Conservation (phyloP, 1,140 invertebrate genomes). For the Telenomus remus region DNA sequence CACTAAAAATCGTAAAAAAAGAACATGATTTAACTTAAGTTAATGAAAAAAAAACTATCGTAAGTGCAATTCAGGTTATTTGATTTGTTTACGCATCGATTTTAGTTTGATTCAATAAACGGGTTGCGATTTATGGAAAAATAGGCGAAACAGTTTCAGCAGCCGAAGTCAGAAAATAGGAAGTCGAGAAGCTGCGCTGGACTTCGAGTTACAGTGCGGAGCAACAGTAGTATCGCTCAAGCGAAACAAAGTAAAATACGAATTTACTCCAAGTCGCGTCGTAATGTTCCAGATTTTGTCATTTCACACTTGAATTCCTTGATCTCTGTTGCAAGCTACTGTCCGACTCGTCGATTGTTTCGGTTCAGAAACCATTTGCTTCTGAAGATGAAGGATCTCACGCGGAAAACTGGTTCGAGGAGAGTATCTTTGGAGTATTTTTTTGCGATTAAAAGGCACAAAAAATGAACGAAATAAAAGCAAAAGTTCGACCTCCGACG, state of each 20-base stretch:
- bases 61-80: not conserved
- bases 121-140: slow-evolving; percentile 19
- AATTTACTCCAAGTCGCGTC: slow-evolving; percentile 58
- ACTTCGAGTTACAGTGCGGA: slow-evolving; percentile 32
- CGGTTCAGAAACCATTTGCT: slow-evolving; percentile 58
- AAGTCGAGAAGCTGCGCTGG: slow-evolving; percentile 26
- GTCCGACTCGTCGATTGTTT: slow-evolving; percentile 56
- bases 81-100: slow-evolving; percentile 4
- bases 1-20: too few species aligned
- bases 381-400: slow-evolving; percentile 52
- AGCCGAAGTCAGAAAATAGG: slow-evolving; percentile 33
- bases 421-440: slow-evolving; percentile 46
- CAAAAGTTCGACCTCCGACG: slow-evolving; percentile 30
- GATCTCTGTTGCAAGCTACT: slow-evolving; percentile 49
- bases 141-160: slow-evolving; percentile 11
- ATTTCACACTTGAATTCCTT: slow-evolving; percentile 58
- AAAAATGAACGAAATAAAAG: slow-evolving; percentile 16
- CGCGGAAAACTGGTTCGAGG: slow-evolving; percentile 53
- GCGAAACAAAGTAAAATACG: slow-evolving; percentile 59
- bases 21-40: not conserved
- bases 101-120: not conserved
- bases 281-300: slow-evolving; percentile 56
- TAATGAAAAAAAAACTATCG: not conserved
- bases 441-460: slow-evolving; percentile 51
- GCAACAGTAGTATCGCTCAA: slow-evolving; percentile 49